Base-by-base conservation (phyloP, 2,113 vertebrate genomes). In the Sinocyclocheilus anophthalmus region DNA sequence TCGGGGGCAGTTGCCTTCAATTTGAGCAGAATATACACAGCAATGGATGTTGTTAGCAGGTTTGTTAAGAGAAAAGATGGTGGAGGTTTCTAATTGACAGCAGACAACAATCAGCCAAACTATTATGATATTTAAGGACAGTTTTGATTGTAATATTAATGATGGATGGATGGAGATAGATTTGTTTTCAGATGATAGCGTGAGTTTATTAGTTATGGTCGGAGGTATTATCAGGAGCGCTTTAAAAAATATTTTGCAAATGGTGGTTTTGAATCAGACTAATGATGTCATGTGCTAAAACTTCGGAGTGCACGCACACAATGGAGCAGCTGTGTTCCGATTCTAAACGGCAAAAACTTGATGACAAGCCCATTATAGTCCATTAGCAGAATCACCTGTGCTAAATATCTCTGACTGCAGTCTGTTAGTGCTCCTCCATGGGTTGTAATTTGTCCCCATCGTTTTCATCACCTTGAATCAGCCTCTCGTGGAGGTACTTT, bases 361-460 rank as follows among this genome's bases (percentile, higher is more conserved):
- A 88, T 89, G 79, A 86, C 87, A 86, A 90, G 89, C 85, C 85
- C 88, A 87, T 88, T 84, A 88, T 76, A 55, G 78, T 90, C 88
- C 89, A 91, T 91, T 90, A 91, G 76, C 57, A 30, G 77, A 80
- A 59, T 83, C 89, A 89, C 86, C 85, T 78, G 85, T 80, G 57
- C 85, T 88, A 59, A 84, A 89, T 88, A 75, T 88, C 85, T 73
- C 57, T 59, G 76, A 67, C 75, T 84, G 22, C 73, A 85, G 57
- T 87, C 83, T 88, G 75, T 86, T 65, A 78, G 76, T 42, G 22
- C 65, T 76, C 55, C 22, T 65, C 67, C 39, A 63, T 59, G 76
- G 76, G 26, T 65, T 84, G 84, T 81, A 81, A 76, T 85, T 85
- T 76, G 42, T 86, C 69, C 33, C 76, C 4, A 26, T 77, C 5